Evolutionary conservation across 2,797 vertebrate genomes (phyloP), one percentile per base, ranked within the genome.

Genomic region (Crocodylus rhombifer): DNA sequence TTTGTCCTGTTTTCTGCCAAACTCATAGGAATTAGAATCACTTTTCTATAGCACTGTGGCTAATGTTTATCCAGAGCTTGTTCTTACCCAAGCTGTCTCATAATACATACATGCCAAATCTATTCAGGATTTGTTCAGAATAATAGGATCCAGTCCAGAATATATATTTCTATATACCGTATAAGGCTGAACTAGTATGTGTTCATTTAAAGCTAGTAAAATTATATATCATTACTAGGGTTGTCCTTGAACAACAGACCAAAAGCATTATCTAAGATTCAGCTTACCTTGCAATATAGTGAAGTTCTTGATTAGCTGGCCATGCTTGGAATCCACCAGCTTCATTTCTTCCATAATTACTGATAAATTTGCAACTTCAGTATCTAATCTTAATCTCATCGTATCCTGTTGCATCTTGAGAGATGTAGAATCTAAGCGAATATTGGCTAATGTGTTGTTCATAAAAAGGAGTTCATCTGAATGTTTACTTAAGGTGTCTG

Each of bases 341-440:
- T 99, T 99, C 99, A 99, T 99, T 98, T 99, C 99, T 97, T 99
- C 99, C 99, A 99, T 99, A 88, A 99, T 98, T 78, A 99, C 97
- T 0, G 98, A 99, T 87, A 99, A 98, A 93, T 98, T 99, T 95
- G 98, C 98, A 91, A 99, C 98, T 98, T 99, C 99, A 62, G 98
- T 98, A 94, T 99, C 99, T 97, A 99, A 95, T 77, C 99, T 98
- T 3, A 98, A 98, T 42, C 98, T 98, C 97, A 99, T 98, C 88
- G 98, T 98, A 61, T 99, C 99, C 96, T 99, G 99, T 74, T 99
- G 99, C 80, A 98, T 97, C 94, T 98, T 98, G 88, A 99, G 98
- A 90, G 97, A 95, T 65, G 98, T 86, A 8, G 98, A 97, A 79
- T 99, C 99, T 73, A 98, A 95, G 84, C 98, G 98, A 93, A 99